Evolutionary conservation across 1,140 invertebrate genomes (phyloP).

Genomic region (Stratiolaelaps scimitus): DNA sequence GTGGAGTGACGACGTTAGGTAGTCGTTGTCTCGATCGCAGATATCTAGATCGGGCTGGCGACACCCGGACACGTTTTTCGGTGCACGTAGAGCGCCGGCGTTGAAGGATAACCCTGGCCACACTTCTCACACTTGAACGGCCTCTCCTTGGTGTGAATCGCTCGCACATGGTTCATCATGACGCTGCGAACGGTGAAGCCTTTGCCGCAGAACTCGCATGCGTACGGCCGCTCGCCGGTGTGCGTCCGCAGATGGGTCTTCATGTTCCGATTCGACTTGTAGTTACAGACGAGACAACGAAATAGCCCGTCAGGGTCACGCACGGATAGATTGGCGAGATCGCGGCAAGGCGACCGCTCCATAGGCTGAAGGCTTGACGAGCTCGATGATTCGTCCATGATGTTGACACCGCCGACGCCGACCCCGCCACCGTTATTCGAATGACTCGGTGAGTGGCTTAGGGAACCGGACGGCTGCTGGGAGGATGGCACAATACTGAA

Average conservation of each 20-base stretch:
- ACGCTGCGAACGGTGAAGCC: conserved; percentile 20
- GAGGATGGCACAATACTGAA: conserved; percentile 9
- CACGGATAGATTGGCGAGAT: conserved; percentile 1
- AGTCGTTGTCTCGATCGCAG: too few relatives aligned
- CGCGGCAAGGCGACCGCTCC: conserved; percentile 2
- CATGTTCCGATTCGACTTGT: conserved; percentile 22
- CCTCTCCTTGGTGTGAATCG: conserved; percentile 22
- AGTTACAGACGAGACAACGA: conserved; percentile 24
- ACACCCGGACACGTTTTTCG: conserved; percentile 20
- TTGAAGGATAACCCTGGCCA: conserved; percentile 7
- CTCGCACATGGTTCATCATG: conserved; percentile 24
- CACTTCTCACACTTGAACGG: conserved; percentile 22
- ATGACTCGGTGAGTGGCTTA: neutral
- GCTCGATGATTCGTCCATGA: too few relatives aligned
- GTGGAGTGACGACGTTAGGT: too few relatives aligned
- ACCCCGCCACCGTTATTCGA: neutral
- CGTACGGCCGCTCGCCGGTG: conserved; percentile 15
- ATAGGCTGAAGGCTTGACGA: too few relatives aligned
- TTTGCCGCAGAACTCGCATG: conserved; percentile 15
- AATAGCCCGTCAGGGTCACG: conserved; percentile 22
- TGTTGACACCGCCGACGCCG: too few relatives aligned
- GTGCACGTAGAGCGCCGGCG: conserved; percentile 22
- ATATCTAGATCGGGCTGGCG: neutral
- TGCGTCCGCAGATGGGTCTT: conserved; percentile 23
- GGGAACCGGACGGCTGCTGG: neutral